Evolutionary conservation across 2,888 invertebrate species (phyloP), one percentile per base, ranked within the genome.

Genomic region (Leptodirus hochenwartii): DNA sequence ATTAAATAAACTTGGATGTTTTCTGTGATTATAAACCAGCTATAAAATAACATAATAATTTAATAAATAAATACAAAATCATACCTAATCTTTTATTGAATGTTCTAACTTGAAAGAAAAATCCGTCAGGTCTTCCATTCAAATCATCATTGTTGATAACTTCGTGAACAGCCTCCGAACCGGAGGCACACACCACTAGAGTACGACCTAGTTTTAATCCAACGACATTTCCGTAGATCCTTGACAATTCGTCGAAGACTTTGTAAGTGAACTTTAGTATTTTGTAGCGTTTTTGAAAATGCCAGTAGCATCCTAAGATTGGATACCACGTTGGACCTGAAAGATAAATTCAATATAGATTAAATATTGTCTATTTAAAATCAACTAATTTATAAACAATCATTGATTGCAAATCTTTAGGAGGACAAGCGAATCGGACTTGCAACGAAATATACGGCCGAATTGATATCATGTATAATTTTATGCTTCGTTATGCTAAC

Each of bases 61-160:
- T n/a, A n/a, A n/a, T n/a, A n/a, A n/a, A n/a, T n/a, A n/a, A n/a
- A n/a, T n/a, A n/a, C n/a, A n/a, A 22, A 26, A 12, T 48, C 47
- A 49, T 47, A 74, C 79, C 79, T 38, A 64, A 53, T 49, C 67
- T 57, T 47, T 69, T 64, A 10, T 75, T 75, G 36, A 73, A 67
- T 15, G 74, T 64, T 32, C 78, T 59, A 33, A 75, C 49, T 37
- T 64, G 59, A 40, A 73, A 66, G 44, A 77, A 72, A 45, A 74
- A 78, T 15, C 68, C 75, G 39, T 73, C 64, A 0, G 78, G 78
- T 33, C 79, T 59, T 1, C 73, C 75, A 43, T 73, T 71, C 40
- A 76, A 74, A 34, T 70, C 70, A 11, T 67, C 66, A 6, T 61
- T 58, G 2, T 59, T 58, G 24, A 74, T 59, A 4, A 69, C 65